Evolutionary conservation across 2,113 vertebrate genomes (phyloP).

Genomic region (Leptocoma aspasia): DNA sequence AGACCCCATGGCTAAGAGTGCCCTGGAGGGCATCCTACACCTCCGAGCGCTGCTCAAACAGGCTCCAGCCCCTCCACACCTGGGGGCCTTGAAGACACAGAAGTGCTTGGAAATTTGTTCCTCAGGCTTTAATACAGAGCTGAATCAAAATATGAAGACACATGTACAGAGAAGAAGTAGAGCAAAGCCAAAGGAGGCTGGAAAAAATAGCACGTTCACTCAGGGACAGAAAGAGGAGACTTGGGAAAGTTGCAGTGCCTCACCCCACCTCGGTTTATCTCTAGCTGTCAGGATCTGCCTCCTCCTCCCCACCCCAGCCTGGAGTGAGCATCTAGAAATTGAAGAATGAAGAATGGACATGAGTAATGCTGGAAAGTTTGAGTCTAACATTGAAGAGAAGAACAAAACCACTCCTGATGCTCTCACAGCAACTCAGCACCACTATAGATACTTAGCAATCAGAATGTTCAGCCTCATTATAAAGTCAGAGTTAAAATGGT

Average conservation of each 20-base stretch:
- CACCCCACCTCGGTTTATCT: not conserved
- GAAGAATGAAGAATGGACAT: not conserved
- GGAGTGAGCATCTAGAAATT: not conserved
- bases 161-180: not conserved
- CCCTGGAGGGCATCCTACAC: fast-evolving
- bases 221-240: not conserved
- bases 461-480: not conserved
- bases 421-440: not conserved
- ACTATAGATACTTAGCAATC: not conserved
- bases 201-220: not conserved
- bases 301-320: not conserved
- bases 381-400: not conserved
- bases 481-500: not conserved
- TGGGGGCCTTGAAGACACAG: fast-evolving
- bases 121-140: not conserved
- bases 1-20: fast-evolving
- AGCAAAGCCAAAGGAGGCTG: not conserved
- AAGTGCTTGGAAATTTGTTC: not conserved
- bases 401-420: not conserved
- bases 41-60: fast-evolving
- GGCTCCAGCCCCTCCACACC: not conserved
- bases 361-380: not conserved
- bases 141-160: not conserved
- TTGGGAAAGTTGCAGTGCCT: not conserved
- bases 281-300: not conserved